Evolutionary conservation across 1,140 invertebrate species (phyloP).

Genomic region (Heliconius nattereri): DNA sequence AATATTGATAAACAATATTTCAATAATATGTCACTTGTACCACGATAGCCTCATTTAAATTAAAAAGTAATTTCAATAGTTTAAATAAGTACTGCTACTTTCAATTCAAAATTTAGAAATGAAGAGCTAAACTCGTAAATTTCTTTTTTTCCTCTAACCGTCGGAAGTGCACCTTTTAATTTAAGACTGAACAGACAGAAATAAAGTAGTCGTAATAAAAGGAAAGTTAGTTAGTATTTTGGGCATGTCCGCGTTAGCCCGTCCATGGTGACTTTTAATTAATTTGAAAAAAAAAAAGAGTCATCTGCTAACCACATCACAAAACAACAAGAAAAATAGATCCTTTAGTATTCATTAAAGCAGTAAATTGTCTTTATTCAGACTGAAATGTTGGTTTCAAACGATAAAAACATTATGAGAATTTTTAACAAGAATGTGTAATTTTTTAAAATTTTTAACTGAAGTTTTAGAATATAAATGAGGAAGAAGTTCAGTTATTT

Average conservation of each 20-base stretch:
- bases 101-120: slow-evolving; percentile 38
- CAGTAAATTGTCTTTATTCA: slow-evolving; percentile 13
- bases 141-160: neutral
- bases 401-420: neutral
- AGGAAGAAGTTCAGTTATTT: no score
- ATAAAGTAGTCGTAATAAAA: slow-evolving; percentile 53
- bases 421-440: no score
- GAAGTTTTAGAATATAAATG: no score
- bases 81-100: neutral
- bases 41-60: no score
- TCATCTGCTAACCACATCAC: slow-evolving; percentile 43
- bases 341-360: slow-evolving; percentile 24
- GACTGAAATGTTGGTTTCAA: slow-evolving; percentile 13
- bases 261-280: slow-evolving; percentile 65
- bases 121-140: neutral
- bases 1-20: no score
- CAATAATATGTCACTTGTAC: no score
- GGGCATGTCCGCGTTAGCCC: slow-evolving; percentile 61
- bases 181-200: slow-evolving; percentile 61
- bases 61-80: no score
- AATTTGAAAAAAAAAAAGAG: slow-evolving; percentile 56
- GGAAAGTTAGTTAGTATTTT: slow-evolving; percentile 65
- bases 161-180: slow-evolving; percentile 48
- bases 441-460: no score
- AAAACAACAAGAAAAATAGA: slow-evolving; percentile 41